Evolutionary conservation across 2,797 vertebrate species (phyloP).

Genomic region (Lepilemur ruficaudatus): DNA sequence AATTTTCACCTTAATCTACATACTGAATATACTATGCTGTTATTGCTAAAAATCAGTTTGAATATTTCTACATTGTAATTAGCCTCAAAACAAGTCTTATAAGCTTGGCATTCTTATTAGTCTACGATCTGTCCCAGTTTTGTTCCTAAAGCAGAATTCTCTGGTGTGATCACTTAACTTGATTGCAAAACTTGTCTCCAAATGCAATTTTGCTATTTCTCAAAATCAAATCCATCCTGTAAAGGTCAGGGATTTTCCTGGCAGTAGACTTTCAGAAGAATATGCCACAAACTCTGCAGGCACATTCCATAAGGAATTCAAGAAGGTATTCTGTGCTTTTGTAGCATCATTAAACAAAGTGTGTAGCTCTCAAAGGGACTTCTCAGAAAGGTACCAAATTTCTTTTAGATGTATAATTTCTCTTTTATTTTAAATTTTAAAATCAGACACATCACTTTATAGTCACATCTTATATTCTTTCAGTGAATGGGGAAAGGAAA

Average conservation of each 20-base stretch:
- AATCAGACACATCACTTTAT: background rate
- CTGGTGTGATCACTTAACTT: background rate
- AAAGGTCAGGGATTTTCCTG: conserved; percentile 47
- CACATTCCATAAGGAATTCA: background rate
- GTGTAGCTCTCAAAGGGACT: background rate
- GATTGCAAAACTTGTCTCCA: conserved; percentile 33
- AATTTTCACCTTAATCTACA: background rate
- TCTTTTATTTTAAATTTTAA: background rate
- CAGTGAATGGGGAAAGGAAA: rapidly evolving
- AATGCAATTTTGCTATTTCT: conserved; percentile 36
- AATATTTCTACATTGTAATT: background rate
- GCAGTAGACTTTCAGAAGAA: background rate
- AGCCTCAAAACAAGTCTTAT: background rate
- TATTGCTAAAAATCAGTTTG: background rate
- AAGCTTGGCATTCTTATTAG: background rate
- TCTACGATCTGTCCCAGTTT: background rate
- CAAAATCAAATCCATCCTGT: background rate
- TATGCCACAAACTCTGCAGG: background rate
- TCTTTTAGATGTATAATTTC: background rate
- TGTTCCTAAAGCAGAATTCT: conserved; percentile 37
- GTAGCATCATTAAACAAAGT: background rate
- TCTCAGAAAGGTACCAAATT: background rate
- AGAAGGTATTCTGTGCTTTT: background rate
- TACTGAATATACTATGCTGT: background rate
- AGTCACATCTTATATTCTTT: background rate